Percentiles rank a stretch among this genome's conserved stretches.
Evolutionary conservation across 2,888 invertebrate species (phyloP).

Genomic region (Leucania comma): DNA sequence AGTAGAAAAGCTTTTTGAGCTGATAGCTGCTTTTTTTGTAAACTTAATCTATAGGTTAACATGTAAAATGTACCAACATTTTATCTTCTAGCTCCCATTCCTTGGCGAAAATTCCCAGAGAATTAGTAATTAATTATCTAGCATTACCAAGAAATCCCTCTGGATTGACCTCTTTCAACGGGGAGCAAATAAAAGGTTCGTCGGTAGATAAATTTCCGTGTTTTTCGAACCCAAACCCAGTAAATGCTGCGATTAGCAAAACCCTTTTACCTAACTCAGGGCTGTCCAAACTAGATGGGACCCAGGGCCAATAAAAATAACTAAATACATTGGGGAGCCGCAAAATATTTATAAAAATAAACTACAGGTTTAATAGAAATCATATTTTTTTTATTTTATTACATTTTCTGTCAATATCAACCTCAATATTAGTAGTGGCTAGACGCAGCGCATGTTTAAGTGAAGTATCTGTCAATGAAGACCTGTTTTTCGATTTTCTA

Average conservation of each 20-base stretch:
- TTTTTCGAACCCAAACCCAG: conserved; percentile 9
- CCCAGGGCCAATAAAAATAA: too few species aligned
- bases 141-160: conserved; percentile 34
- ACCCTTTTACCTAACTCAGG: conserved; percentile 12
- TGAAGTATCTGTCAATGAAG: too few species aligned
- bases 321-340: too few species aligned
- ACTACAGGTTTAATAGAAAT: too few species aligned
- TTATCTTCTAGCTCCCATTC: conserved; percentile 1
- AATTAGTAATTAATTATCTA: conserved; percentile 35
- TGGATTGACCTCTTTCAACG: conserved; percentile 27
- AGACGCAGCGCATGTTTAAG: too few species aligned
- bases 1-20: conserved; percentile 1
- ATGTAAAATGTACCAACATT: not conserved
- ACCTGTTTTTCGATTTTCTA: too few species aligned
- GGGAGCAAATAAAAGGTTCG: conserved; percentile 24
- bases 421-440: too few species aligned
- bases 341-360: too few species aligned
- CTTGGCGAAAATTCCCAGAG: conserved; percentile 2
- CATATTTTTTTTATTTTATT: too few species aligned
- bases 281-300: too few species aligned
- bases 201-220: not conserved
- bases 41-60: not conserved
- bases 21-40: too few species aligned
- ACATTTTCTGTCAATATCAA: too few species aligned
- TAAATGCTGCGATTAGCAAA: conserved; percentile 11